phyloP scores from a whole-genome alignment of 2,888 invertebrate species.

The Agrotis clavis region DNA sequence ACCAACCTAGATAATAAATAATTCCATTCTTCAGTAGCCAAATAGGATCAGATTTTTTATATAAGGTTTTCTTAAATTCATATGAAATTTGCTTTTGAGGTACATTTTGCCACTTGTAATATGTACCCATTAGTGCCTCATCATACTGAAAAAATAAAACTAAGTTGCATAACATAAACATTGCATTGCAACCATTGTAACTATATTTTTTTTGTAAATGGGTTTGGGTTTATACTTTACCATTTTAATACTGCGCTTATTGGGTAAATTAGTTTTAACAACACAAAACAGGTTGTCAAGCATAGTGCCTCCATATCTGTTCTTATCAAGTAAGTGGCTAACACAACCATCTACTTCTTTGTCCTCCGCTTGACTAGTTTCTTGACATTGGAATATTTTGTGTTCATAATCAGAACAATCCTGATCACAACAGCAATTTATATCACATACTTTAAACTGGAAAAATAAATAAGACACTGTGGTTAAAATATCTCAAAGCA shows the following conservation, averaged over 20 bases:
- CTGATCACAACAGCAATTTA: conserved; percentile 96
- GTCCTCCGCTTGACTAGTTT: conserved; percentile 45
- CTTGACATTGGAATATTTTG: conserved; percentile 91
- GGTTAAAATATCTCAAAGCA: neutral
- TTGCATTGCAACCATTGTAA: neutral
- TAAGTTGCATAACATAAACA: conserved; percentile 47
- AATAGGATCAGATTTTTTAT: conserved; percentile 77
- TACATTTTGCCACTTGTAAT: conserved; percentile 53
- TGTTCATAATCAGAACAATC: conserved; percentile 93
- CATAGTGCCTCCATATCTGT: conserved; percentile 58
- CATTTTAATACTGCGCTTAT: conserved; percentile 71
- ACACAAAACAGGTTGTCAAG: conserved; percentile 82
- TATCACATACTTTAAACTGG: conserved; percentile 93
- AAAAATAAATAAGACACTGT: conserved; percentile 60
- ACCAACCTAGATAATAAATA: conserved; percentile 78
- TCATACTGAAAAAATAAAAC: conserved; percentile 74
- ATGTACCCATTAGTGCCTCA: conserved; percentile 46
- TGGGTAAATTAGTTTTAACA: conserved; percentile 83
- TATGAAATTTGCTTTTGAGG: conserved; percentile 32
- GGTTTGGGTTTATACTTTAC: conserved; percentile 57
- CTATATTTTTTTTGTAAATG: neutral
- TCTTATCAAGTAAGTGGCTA: conserved; percentile 63
- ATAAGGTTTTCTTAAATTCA: conserved; percentile 75
- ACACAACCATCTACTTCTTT: conserved; percentile 63
- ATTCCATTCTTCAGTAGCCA: conserved; percentile 81